phyloP scores from a whole-genome alignment of 1,140 invertebrate species.

The Heliconius himera region DNA sequence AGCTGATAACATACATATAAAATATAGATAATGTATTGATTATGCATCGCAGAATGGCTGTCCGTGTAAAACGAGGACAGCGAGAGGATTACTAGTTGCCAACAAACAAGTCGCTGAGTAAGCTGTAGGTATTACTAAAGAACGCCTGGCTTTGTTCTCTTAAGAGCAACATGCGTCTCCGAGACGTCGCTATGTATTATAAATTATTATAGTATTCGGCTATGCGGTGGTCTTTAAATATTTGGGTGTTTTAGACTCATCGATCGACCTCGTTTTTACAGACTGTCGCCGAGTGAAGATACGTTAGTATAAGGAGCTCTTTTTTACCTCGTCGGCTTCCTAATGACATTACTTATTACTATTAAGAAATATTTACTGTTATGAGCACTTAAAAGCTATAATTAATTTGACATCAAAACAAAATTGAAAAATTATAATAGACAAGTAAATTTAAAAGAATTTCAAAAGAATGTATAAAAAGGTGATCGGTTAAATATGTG shows the following conservation, averaged over 20 bases:
- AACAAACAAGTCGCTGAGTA: background rate
- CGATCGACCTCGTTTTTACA: slow-evolving; percentile 22
- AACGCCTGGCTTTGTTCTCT: too few species aligned
- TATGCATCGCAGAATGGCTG: background rate
- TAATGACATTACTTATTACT: background rate
- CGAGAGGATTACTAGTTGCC: background rate
- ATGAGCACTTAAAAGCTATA: background rate
- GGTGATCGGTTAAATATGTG: slow-evolving; percentile 4
- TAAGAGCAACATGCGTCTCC: too few species aligned
- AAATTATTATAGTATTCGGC: background rate
- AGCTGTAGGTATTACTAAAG: too few species aligned
- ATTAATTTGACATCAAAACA: background rate
- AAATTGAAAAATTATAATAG: slow-evolving; percentile 3
- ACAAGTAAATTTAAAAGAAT: background rate
- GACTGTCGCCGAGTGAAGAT: background rate
- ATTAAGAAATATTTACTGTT: background rate
- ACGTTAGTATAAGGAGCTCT: background rate
- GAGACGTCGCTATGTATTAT: background rate
- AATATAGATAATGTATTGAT: background rate
- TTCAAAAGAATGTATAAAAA: background rate
- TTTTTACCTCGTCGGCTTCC: background rate
- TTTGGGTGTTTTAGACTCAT: background rate
- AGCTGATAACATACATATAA: background rate
- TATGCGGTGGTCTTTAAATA: background rate
- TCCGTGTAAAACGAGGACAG: slow-evolving; percentile 11